Conservation (phyloP, 2,797 vertebrate genomes). For the Pseudochirops corinnae region DNA sequence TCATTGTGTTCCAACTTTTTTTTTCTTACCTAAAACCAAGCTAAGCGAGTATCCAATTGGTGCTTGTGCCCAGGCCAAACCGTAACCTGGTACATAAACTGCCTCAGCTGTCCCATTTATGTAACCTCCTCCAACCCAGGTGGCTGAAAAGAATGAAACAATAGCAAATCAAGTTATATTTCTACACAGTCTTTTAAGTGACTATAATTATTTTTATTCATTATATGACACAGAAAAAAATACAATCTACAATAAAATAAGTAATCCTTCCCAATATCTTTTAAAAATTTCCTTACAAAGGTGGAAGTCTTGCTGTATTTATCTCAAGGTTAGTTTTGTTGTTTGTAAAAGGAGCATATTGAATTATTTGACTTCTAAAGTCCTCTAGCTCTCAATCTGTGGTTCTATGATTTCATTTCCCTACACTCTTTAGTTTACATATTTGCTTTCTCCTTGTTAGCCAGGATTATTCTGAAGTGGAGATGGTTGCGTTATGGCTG, state of each 20-base stretch:
- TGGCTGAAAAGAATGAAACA: conserved; percentile 88
- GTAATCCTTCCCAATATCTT: not conserved
- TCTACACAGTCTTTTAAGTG: not conserved
- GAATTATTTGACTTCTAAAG: not conserved
- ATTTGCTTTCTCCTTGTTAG: not conserved
- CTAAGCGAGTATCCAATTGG: conserved; percentile 98
- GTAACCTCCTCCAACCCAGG: conserved; percentile 99
- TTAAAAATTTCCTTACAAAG: not conserved
- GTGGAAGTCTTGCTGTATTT: not conserved
- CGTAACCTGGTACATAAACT: conserved; percentile 94
- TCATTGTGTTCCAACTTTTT: conserved; percentile 48
- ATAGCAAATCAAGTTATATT: not conserved
- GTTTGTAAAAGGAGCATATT: not conserved
- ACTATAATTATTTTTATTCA: not conserved
- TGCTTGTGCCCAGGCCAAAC: conserved; percentile 97
- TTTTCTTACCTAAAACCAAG: conserved; percentile 93
- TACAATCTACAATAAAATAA: not conserved
- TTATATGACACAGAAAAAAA: not conserved
- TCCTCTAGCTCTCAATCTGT: not conserved
- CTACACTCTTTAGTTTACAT: not conserved
- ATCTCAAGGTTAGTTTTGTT: not conserved
- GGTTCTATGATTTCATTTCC: not conserved
- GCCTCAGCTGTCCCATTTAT: conserved; percentile 98
- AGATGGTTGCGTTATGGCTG: not conserved
- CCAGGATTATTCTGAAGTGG: not conserved